A percentile compares a stretch with the other conserved stretches of the same genome.
phyloP scores from a whole-genome alignment of 1,140 invertebrate genomes.

The Oedothorax gibbosus region DNA sequence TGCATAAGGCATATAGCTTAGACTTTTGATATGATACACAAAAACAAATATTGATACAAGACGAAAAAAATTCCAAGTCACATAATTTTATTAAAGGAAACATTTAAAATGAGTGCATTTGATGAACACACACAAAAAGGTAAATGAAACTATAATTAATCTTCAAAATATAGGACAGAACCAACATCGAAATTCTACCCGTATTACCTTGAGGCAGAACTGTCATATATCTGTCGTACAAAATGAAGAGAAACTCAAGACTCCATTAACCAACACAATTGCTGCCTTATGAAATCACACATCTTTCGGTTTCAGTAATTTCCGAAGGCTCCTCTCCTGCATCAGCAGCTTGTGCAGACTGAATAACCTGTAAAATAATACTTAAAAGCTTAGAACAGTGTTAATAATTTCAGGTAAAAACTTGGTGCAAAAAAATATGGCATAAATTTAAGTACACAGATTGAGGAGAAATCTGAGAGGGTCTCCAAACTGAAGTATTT shows the following conservation, averaged over 20 bases:
- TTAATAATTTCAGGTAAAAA: neutral
- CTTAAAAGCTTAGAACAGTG: neutral
- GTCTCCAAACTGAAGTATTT: neutral
- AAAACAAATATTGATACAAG: no score
- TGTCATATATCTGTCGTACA: slow-evolving; percentile 17
- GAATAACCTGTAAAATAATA: slow-evolving; percentile 32
- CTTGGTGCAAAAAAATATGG: neutral
- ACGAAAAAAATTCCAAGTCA: no score
- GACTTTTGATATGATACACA: no score
- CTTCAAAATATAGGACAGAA: neutral
- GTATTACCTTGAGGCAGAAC: slow-evolving; percentile 16
- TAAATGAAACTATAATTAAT: neutral
- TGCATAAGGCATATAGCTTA: no score
- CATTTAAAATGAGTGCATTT: no score
- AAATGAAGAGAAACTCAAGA: neutral
- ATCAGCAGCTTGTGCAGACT: slow-evolving; percentile 43
- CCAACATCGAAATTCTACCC: slow-evolving; percentile 26
- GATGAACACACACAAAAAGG: neutral
- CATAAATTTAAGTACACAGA: neutral
- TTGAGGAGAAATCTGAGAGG: neutral
- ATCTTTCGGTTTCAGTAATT: slow-evolving; percentile 35
- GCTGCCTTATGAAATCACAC: neutral
- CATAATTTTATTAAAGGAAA: no score
- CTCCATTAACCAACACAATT: slow-evolving; percentile 1
- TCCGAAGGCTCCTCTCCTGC: slow-evolving; percentile 5